Evolutionary conservation across 1,140 invertebrate species (phyloP).

Genomic region (Nasonia giraulti): DNA sequence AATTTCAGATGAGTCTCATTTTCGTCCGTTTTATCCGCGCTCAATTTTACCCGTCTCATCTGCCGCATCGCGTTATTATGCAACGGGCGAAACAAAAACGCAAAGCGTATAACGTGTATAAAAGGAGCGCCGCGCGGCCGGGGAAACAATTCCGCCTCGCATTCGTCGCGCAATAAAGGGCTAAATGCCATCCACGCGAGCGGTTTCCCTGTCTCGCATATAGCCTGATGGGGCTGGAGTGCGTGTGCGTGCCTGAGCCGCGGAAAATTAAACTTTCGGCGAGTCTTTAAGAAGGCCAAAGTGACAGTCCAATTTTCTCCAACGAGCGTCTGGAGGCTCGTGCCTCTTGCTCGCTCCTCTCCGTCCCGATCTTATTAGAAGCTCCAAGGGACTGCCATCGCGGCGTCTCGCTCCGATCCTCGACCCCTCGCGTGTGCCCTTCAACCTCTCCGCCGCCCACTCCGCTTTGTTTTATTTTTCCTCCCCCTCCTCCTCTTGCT

Average conservation of each 20-base stretch:
- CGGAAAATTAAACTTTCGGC: constrained; percentile 64
- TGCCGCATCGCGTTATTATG: not conserved
- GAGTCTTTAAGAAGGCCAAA: constrained; percentile 59
- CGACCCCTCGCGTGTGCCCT: not conserved
- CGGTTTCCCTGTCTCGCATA: constrained; percentile 38
- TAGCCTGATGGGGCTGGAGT: constrained; percentile 1
- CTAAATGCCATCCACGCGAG: constrained; percentile 59
- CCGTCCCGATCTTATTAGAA: constrained; percentile 55
- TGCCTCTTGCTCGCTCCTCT: constrained; percentile 36
- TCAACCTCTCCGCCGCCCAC: not conserved
- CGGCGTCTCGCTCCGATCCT: not conserved
- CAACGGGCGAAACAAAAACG: constrained; percentile 37
- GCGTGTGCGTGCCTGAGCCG: constrained; percentile 52
- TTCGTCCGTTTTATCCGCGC: not conserved
- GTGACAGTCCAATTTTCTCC: constrained; percentile 67
- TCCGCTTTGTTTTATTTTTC: constrained; percentile 8
- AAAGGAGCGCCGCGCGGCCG: constrained; percentile 51
- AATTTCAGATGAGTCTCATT: not conserved
- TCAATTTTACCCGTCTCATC: not conserved
- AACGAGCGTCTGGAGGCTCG: constrained; percentile 60
- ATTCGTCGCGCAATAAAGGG: constrained; percentile 65
- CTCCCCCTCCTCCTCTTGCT: not conserved
- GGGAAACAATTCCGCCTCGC: constrained; percentile 63
- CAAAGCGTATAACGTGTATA: constrained; percentile 48
- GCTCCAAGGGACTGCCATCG: constrained; percentile 6